Percentiles rank a stretch among this genome's conserved stretches.
Conservation (phyloP, 2,888 invertebrate genomes). For the Hypomecis punctinalis region DNA sequence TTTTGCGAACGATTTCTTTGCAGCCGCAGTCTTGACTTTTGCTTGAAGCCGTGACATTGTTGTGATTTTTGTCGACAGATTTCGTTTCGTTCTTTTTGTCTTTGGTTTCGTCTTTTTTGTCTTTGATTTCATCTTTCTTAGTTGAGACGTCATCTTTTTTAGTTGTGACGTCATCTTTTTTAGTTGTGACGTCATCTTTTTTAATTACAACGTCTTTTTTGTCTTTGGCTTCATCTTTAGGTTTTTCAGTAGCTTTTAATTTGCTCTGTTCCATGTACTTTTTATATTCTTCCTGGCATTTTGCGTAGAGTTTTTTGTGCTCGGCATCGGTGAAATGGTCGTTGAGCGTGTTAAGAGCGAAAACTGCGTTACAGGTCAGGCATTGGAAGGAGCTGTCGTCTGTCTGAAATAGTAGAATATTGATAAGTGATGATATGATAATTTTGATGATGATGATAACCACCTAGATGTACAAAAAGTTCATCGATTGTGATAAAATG, state of each 20-base stretch:
- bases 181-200: not conserved
- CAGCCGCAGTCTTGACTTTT: not conserved
- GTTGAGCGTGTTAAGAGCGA: constrained; percentile 35
- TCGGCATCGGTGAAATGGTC: constrained; percentile 50
- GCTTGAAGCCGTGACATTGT: not conserved
- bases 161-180: not conserved
- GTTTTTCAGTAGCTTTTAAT: not conserved
- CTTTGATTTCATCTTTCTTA: not conserved
- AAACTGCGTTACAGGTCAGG: constrained; percentile 58
- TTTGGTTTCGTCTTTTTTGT: not conserved
- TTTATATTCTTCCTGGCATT: constrained; percentile 36
- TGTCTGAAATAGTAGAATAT: constrained; percentile 48
- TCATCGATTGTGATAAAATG: too few relatives aligned
- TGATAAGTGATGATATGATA: too few relatives aligned
- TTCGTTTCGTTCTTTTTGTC: not conserved
- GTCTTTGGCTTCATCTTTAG: not conserved
- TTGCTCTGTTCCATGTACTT: constrained; percentile 19
- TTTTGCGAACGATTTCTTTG: not conserved
- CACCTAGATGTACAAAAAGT: too few relatives aligned
- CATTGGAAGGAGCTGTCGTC: constrained; percentile 56
- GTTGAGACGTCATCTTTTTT: not conserved
- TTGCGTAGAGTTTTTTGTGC: constrained; percentile 46
- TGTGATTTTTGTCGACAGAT: constrained; percentile 9
- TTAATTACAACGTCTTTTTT: constrained; percentile 4
- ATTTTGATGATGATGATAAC: too few relatives aligned